Conservation (phyloP, 2,113 vertebrate species). For the human (Homo sapiens) region GRCh38 chr1:25092501-25093000, state of each 20-base stretch:
- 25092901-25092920: neutral
- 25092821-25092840: neutral
- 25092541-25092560: too few species aligned
- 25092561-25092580: too few species aligned
- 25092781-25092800: neutral
- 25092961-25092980: neutral
- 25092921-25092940: neutral
- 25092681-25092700: neutral
- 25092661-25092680: fast-evolving
- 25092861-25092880: neutral
- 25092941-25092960: neutral
- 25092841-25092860: neutral
- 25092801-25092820: neutral
- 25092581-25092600: too few species aligned
- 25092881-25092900: neutral
- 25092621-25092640: too few species aligned
- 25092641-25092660: too few species aligned
- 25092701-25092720: neutral
- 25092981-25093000: neutral
- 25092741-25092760: neutral
- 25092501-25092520: too few species aligned
- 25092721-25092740: neutral
- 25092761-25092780: neutral
- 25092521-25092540: too few species aligned
- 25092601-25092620: too few species aligned